Evolutionary conservation across 2,888 invertebrate species (phyloP).

Genomic region (Zygogramma bicolorata): DNA sequence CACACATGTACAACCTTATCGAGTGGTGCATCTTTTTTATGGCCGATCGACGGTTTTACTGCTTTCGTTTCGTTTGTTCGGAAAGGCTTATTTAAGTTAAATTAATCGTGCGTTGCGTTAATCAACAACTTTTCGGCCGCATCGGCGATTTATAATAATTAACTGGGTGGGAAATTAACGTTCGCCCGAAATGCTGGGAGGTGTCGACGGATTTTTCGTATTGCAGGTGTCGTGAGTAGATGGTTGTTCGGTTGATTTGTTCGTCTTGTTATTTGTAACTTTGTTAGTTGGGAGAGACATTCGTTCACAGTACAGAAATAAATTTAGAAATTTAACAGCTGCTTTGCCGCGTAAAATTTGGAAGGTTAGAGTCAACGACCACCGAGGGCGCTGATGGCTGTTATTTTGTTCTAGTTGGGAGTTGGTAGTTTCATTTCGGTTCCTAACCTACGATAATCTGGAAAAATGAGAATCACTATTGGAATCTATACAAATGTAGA

Average conservation of each 20-base stretch:
- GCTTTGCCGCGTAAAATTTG: too few species aligned
- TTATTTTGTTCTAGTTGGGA: too few species aligned
- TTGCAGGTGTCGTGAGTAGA: background rate
- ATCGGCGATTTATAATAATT: slow-evolving; percentile 56
- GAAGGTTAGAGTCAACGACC: too few species aligned
- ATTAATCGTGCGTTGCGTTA: slow-evolving; percentile 58
- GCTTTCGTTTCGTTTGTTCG: slow-evolving; percentile 54
- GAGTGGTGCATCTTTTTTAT: slow-evolving; percentile 64
- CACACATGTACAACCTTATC: slow-evolving; percentile 66
- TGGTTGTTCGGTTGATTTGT: background rate
- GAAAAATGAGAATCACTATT: too few species aligned
- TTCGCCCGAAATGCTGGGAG: background rate
- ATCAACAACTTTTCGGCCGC: slow-evolving; percentile 52
- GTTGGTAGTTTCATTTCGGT: too few species aligned
- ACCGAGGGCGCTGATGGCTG: too few species aligned
- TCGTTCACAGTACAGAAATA: too few species aligned
- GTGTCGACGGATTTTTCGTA: slow-evolving; percentile 11
- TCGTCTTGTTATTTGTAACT: too few species aligned
- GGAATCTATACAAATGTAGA: too few species aligned
- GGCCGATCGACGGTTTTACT: slow-evolving; percentile 58
- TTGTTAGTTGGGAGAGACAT: too few species aligned
- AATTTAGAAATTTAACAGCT: too few species aligned
- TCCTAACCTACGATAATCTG: too few species aligned
- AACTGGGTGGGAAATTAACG: slow-evolving; percentile 45
- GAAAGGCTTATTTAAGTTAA: slow-evolving; percentile 60